Evolutionary conservation across 2,888 invertebrate species (phyloP), one percentile per base, ranked within the genome.

Genomic region (Micoletzkya japonica): DNA sequence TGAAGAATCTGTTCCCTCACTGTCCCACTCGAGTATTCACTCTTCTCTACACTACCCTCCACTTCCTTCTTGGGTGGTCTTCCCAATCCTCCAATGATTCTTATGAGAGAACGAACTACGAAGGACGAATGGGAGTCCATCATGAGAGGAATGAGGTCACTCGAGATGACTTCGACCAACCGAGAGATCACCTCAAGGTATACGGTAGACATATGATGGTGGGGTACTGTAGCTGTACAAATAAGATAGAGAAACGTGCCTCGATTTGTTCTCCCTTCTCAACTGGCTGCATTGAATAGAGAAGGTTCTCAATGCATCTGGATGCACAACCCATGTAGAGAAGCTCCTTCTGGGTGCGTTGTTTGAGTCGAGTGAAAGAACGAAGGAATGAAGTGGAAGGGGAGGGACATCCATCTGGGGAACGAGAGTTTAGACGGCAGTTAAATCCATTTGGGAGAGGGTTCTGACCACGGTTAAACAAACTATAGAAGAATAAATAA

Each of bases 291-390:
- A 74, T 32, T 26, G 67, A 54, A 71, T 64, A 76, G 20, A 80
- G 60, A 6, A 80, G 57, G 26, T 72, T 71, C 52, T 80, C 80
- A 30, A 80, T 76, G 0, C 76, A 73, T 52, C 74, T 58, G 10
- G 75, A 74, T n/a, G 72, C 70, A 17, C 76, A 73, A 26, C 76
- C 77, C 34, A 69, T 52, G 63, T 75, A 78, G 56, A 80, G 59
- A 69, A 80, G 37, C 57, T 77, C 75, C 17, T 75, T 56, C 0
- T 76, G 44, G 4, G 30, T 63, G 54, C 74, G 74, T 59, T 77
- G 77, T 54, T 80, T 80, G 39, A 76, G 61, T 28, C 73, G 70
- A 10, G 68, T 70, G 14, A 79, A 20, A 1, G 70, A 61, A 26
- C 70, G 36, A 14, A 79, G 73, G 54, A 78, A 78, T 6, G 71